Percentiles rank a stretch among this genome's conserved stretches.
phyloP scores from a whole-genome alignment of 2,113 vertebrate species.

The Danio rerio region DNA sequence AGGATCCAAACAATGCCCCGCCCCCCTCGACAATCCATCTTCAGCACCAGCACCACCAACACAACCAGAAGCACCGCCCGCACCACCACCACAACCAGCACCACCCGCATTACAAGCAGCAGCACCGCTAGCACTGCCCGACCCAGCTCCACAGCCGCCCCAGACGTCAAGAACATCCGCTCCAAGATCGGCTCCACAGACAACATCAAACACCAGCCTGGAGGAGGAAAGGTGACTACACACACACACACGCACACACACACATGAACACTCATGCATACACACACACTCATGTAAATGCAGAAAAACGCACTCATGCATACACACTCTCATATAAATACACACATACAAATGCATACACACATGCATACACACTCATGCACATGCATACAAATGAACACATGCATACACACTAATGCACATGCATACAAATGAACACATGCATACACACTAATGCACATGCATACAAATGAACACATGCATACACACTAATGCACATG shows the following conservation, averaged over 20 bases:
- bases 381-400: too few species aligned
- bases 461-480: too few species aligned
- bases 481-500: too few species aligned
- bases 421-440: too few species aligned
- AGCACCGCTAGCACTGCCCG: constrained; percentile 59
- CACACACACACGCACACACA: background rate
- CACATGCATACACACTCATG: too few species aligned
- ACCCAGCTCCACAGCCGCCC: constrained; percentile 68
- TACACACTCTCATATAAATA: too few species aligned
- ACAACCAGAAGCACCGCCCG: constrained; percentile 60
- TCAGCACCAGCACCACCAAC: constrained; percentile 35
- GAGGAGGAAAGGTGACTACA: constrained; percentile 88
- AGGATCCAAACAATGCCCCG: constrained; percentile 53
- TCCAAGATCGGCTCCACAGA: constrained; percentile 93
- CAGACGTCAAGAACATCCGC: constrained; percentile 84
- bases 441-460: too few species aligned
- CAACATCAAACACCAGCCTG: constrained; percentile 92
- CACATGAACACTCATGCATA: background rate
- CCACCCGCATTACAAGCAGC: constrained; percentile 57
- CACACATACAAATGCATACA: too few species aligned
- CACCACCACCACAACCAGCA: constrained; percentile 42
- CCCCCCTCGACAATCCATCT: constrained; percentile 38
- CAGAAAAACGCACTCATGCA: too few species aligned
- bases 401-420: too few species aligned
- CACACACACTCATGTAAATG: too few species aligned